These are phyloP conservation scores for Hydroisotoma schaefferi DNA, from an alignment of 2,888 invertebrate species.

Conservation along the genomic window DNA sequence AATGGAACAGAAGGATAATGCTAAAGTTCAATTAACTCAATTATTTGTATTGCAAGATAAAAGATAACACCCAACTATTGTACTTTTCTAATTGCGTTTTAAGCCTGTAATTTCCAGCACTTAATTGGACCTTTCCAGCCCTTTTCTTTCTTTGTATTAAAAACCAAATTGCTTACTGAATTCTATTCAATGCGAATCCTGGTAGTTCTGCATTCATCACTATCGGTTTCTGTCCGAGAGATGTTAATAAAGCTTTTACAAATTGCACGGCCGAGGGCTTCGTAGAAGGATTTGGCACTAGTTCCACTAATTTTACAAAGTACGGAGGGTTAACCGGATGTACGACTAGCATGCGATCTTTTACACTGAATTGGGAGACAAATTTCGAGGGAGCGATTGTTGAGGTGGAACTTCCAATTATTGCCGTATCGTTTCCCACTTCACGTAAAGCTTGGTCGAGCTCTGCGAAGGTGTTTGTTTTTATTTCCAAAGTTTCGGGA, in stretches of 20 bases:
- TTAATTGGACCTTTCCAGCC: no score
- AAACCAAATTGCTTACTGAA: constrained; percentile 70
- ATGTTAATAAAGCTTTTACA: constrained; percentile 73
- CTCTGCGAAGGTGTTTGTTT: constrained; percentile 71
- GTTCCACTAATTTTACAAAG: constrained; percentile 88
- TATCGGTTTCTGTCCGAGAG: constrained; percentile 89
- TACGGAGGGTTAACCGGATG: constrained; percentile 97
- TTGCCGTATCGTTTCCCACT: constrained; percentile 68
- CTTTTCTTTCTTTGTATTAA: no score
- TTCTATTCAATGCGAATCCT: constrained; percentile 89
- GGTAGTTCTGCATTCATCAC: constrained; percentile 78
- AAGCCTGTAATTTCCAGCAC: no score
- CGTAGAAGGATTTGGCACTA: constrained; percentile 94
- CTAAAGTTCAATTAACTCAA: no score
- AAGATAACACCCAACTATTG: no score
- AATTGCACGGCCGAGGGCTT: constrained; percentile 68
- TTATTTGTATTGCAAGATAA: no score
- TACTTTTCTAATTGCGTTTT: no score
- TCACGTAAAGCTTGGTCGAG: constrained; percentile 68
- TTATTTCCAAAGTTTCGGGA: constrained; percentile 81
- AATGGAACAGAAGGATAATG: no score
- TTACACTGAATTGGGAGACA: constrained; percentile 73
- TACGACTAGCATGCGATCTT: constrained; percentile 70
- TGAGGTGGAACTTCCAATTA: constrained; percentile 89
- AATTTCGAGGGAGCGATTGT: constrained; percentile 86